Evolutionary conservation across 2,113 vertebrate genomes (phyloP).

Genomic region (Cephalopholis sonnerati): DNA sequence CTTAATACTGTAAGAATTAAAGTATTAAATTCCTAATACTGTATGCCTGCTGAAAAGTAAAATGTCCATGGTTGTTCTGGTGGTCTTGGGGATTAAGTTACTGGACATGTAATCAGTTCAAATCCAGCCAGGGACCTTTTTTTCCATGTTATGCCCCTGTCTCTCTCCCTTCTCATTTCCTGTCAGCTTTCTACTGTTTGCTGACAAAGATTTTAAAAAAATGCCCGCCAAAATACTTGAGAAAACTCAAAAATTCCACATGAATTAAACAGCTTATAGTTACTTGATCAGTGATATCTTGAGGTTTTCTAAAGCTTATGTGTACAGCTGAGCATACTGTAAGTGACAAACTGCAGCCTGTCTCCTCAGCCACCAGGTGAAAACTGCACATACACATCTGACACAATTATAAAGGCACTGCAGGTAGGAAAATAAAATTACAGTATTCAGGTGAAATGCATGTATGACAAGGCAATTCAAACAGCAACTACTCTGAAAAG

Average conservation of each 20-base stretch:
- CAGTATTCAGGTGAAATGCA: background rate
- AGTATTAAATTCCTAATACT: too few species aligned
- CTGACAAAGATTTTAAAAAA: background rate
- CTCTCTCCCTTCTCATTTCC: background rate
- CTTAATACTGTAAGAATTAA: background rate
- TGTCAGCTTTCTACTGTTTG: background rate
- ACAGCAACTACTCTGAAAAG: background rate
- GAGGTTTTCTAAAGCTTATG: too few species aligned
- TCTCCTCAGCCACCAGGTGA: background rate
- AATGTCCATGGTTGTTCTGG: background rate
- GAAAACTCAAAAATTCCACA: background rate
- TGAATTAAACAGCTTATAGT: background rate
- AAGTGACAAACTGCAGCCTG: background rate
- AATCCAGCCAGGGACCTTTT: background rate
- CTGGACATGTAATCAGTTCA: background rate
- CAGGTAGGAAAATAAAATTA: background rate
- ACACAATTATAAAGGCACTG: background rate
- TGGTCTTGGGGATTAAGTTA: background rate
- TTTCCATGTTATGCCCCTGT: background rate
- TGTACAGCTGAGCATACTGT: background rate
- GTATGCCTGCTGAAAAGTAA: background rate
- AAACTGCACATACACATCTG: background rate
- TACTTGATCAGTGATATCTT: too few species aligned
- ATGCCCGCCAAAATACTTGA: background rate
- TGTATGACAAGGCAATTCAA: background rate